phyloP scores from a whole-genome alignment of 2,113 vertebrate species.

The Rhipidura dahli region DNA sequence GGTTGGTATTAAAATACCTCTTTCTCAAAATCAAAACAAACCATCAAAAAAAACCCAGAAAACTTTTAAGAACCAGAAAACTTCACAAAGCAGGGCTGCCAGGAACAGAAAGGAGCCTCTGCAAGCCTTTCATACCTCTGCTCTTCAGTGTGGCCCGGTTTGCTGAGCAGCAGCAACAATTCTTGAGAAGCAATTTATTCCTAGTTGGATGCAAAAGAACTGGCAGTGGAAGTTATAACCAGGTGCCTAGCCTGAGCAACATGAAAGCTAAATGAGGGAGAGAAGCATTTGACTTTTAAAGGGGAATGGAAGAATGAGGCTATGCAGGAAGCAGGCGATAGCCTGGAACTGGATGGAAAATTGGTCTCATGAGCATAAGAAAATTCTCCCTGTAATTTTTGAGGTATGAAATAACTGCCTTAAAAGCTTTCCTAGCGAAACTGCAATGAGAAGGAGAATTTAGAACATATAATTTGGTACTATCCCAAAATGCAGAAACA shows the following conservation, averaged over 20 bases:
- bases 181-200: not conserved
- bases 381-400: not conserved
- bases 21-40: not conserved
- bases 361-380: not conserved
- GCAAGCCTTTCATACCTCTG: not conserved
- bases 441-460: not conserved
- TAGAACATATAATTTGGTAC: constrained; percentile 5
- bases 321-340: not conserved
- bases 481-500: not conserved
- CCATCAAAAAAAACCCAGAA: not conserved
- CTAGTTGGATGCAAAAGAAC: not conserved
- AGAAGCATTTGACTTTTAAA: constrained; percentile 32
- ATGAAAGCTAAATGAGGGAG: not conserved
- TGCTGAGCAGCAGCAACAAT: not conserved
- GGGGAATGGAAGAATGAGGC: constrained; percentile 1
- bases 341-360: constrained; percentile 25
- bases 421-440: constrained; percentile 15
- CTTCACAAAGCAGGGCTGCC: not conserved
- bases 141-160: not conserved
- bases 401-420: not conserved
- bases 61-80: not conserved
- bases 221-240: not conserved
- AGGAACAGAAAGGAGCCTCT: not conserved
- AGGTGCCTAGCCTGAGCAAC: not conserved
- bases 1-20: not conserved